These are phyloP conservation scores for Argentina silus DNA, from an alignment of 2,797 vertebrate species.

Conservation along the genomic window DNA sequence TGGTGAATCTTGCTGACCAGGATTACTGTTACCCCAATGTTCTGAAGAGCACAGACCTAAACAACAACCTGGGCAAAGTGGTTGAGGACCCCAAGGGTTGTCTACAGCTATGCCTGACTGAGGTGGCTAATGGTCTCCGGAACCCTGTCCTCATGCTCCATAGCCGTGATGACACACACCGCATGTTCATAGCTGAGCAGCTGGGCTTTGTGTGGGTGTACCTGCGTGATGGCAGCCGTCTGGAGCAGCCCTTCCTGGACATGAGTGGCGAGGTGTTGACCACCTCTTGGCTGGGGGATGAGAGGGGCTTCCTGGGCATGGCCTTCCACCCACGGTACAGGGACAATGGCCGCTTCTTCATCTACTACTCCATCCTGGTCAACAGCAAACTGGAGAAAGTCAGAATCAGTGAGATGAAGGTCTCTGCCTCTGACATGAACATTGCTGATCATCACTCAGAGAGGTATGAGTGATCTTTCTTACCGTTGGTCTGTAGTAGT, in stretches of 20 bases:
- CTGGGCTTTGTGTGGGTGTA: constrained; percentile 94
- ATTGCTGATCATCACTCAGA: constrained; percentile 90
- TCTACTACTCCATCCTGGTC: constrained; percentile 91
- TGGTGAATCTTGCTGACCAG: constrained; percentile 82
- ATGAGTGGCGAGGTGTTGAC: constrained; percentile 88
- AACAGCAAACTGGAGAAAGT: constrained; percentile 87
- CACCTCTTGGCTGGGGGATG: constrained; percentile 95
- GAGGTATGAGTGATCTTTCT: constrained; percentile 74
- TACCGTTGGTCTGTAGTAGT: no score
- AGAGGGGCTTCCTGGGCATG: constrained; percentile 92
- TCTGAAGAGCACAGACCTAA: constrained; percentile 81
- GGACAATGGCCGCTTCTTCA: constrained; percentile 88
- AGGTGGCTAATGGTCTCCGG: constrained; percentile 87
- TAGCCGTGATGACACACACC: constrained; percentile 89
- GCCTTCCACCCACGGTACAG: constrained; percentile 89
- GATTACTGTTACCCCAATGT: constrained; percentile 95
- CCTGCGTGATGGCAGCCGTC: constrained; percentile 83
- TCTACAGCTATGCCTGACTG: constrained; percentile 89
- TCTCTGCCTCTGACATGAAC: constrained; percentile 88
- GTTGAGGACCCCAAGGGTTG: constrained; percentile 83
- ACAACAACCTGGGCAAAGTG: constrained; percentile 84
- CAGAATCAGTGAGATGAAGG: constrained; percentile 93
- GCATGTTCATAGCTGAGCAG: constrained; percentile 94
- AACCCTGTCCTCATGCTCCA: constrained; percentile 95
- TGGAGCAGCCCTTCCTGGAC: constrained; percentile 90